Conservation (phyloP, 2,888 invertebrate species). For the Eulithis prunata region DNA sequence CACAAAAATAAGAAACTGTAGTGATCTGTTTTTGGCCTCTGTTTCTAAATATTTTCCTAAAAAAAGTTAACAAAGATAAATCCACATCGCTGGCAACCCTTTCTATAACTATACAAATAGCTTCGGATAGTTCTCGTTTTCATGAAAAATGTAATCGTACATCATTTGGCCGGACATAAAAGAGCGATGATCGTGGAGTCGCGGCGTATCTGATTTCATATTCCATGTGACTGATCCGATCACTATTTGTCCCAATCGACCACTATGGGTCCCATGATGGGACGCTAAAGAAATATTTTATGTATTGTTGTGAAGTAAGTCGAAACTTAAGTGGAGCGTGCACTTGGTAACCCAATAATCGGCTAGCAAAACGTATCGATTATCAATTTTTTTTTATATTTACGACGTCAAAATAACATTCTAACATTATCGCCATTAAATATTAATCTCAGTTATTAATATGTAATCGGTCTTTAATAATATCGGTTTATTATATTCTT, state of each 20-base stretch:
- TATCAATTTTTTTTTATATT: too few species aligned
- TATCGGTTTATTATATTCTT: too few species aligned
- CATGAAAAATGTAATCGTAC: constrained; percentile 49
- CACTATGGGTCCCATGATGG: constrained; percentile 35
- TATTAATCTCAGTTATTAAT: too few species aligned
- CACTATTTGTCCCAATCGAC: constrained; percentile 49
- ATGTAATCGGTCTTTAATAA: too few species aligned
- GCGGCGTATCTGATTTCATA: constrained; percentile 53
- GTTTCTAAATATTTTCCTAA: not conserved
- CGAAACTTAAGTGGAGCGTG: too few species aligned
- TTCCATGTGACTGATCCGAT: constrained; percentile 51
- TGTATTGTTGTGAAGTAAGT: too few species aligned
- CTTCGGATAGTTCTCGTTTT: constrained; percentile 34
- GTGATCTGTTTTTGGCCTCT: too few species aligned
- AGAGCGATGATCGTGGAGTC: constrained; percentile 49
- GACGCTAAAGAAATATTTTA: not conserved
- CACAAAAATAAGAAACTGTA: too few species aligned
- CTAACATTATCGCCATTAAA: too few species aligned
- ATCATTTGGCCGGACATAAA: constrained; percentile 47
- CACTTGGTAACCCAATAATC: too few species aligned
- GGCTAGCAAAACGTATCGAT: too few species aligned
- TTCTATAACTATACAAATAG: not conserved
- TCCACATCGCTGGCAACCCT: constrained; percentile 18
- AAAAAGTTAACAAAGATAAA: not conserved
- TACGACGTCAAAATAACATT: too few species aligned